Conservation (phyloP, 92 coral and sea anemone species). For the Phymanthus crucifer region DNA sequence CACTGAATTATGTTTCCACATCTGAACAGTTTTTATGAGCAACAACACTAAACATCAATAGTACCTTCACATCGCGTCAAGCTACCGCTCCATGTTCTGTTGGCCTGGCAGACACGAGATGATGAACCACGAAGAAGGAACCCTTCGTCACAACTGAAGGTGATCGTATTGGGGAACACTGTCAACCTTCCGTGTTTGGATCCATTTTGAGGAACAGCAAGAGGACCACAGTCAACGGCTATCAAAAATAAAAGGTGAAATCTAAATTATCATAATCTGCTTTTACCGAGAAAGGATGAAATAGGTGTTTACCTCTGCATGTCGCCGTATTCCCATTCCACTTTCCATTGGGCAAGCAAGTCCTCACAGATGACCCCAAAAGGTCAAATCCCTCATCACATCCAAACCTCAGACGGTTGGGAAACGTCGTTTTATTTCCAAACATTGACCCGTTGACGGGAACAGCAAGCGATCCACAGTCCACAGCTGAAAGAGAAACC, state of each 20-base stretch:
- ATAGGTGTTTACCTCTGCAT: conserved; percentile 35
- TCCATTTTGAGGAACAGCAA: conserved; percentile 25
- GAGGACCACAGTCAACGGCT: conserved; percentile 52
- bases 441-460: conserved; percentile 49
- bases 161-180: conserved; percentile 50
- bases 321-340: conserved; percentile 63
- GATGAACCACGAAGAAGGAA: conserved; percentile 55
- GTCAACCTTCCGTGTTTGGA: conserved; percentile 47
- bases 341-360: conserved; percentile 60
- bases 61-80: conserved; percentile 47
- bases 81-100: conserved; percentile 57
- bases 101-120: conserved; percentile 34
- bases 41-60: neutral
- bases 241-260: neutral
- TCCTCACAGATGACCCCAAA: conserved; percentile 53
- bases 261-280: neutral
- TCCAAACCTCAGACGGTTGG: conserved; percentile 35
- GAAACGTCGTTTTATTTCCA: conserved; percentile 43
- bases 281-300: neutral
- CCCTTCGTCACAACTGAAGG: conserved; percentile 58
- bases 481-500: too few species aligned
- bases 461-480: neutral
- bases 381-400: conserved; percentile 69
- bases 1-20: neutral
- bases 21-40: neutral